Evolutionary conservation across 2,113 vertebrate genomes (phyloP).

Genomic region (Clarias macrocephalus): DNA sequence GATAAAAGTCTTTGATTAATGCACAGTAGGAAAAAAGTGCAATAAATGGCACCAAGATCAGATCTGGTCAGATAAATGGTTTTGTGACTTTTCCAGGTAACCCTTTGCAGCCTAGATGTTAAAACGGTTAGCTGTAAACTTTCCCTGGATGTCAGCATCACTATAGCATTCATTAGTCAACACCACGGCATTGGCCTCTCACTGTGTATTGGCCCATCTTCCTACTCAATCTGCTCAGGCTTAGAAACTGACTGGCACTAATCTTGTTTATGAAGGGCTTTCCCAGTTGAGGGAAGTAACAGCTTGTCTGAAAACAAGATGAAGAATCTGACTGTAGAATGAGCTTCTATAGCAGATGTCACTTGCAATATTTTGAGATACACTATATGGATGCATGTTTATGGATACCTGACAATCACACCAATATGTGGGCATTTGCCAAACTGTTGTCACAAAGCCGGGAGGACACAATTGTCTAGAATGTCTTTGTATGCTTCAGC

Average conservation of each 20-base stretch:
- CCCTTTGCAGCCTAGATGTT: background rate
- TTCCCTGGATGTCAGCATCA: constrained; percentile 24
- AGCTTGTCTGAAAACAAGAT: constrained; percentile 62
- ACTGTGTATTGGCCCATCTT: constrained; percentile 53
- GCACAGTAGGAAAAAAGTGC: background rate
- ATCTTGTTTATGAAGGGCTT: constrained; percentile 67
- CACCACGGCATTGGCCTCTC: constrained; percentile 49
- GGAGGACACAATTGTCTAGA: background rate
- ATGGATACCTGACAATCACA: background rate
- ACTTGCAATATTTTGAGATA: background rate
- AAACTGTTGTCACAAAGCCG: background rate
- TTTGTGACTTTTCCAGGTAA: background rate
- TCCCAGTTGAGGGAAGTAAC: constrained; percentile 25
- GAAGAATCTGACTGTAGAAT: background rate
- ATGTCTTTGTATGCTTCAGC: background rate
- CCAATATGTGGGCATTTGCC: background rate
- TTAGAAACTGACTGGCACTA: constrained; percentile 70
- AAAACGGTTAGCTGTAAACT: background rate
- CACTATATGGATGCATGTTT: background rate
- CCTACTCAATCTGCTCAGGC: constrained; percentile 68
- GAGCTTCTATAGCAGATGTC: background rate
- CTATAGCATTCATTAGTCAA: constrained; percentile 45
- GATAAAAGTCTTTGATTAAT: background rate
- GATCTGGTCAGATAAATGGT: background rate
- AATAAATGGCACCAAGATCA: background rate